A percentile compares a stretch with the other conserved stretches of the same genome.
Conservation (phyloP, 2,888 invertebrate species). For the Hofmannophila pseudospretella region DNA sequence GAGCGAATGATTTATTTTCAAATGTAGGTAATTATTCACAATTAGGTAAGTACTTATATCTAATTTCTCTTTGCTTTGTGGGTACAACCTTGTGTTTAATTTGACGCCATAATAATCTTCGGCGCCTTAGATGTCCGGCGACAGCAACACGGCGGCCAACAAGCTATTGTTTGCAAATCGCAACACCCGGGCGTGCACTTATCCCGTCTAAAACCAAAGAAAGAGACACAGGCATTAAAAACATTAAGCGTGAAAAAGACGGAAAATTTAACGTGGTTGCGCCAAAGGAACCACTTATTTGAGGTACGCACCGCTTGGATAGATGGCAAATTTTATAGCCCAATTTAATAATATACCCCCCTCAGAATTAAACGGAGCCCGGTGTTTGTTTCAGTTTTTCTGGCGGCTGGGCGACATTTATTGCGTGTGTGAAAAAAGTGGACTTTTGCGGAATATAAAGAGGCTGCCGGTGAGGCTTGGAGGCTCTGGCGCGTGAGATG, state of each 20-base stretch:
- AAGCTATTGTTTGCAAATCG: slow-evolving; percentile 76
- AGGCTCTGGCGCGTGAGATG: slow-evolving; percentile 37
- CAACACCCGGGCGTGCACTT: slow-evolving; percentile 51
- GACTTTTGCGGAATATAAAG: slow-evolving; percentile 44
- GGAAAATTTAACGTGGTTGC: slow-evolving; percentile 14
- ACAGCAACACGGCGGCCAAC: slow-evolving; percentile 63
- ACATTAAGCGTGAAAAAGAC: slow-evolving; percentile 23
- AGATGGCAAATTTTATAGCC: slow-evolving; percentile 43
- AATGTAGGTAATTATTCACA: no score
- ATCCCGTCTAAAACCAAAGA: slow-evolving; percentile 32
- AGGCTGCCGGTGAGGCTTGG: slow-evolving; percentile 10
- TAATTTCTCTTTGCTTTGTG: slow-evolving; percentile 3
- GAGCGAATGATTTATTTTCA: no score
- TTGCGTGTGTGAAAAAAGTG: slow-evolving; percentile 40
- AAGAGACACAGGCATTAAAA: slow-evolving; percentile 32
- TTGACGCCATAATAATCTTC: slow-evolving; percentile 57
- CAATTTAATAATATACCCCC: slow-evolving; percentile 40
- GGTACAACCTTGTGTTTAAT: slow-evolving; percentile 43
- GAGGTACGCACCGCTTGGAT: slow-evolving; percentile 24
- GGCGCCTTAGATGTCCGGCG: slow-evolving; percentile 53
- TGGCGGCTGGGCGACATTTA: slow-evolving; percentile 32
- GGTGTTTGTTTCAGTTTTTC: slow-evolving; percentile 37
- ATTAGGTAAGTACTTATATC: no score
- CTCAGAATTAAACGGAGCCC: slow-evolving; percentile 27
- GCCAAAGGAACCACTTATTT: slow-evolving; percentile 25